Base-by-base conservation (phyloP, 2,113 vertebrate genomes). In the Zosterops hypoxanthus region DNA sequence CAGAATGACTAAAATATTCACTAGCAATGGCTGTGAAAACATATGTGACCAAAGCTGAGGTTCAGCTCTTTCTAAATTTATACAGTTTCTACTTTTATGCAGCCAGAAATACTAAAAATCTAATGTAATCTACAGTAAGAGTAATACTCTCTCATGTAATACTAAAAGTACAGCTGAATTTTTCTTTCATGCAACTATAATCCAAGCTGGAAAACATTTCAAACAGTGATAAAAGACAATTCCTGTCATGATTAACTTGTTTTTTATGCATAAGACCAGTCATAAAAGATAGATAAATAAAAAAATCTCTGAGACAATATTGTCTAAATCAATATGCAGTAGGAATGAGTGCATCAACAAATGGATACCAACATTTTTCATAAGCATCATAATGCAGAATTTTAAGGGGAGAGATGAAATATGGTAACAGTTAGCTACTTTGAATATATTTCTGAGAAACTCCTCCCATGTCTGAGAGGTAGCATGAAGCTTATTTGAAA, bases 371-470 rank as follows among this genome's bases (percentile, higher is more conserved):
- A 15, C 19, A 87, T 86, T 88, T 92, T 85, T 82, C 25, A 49
- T 25, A 72, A 29, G 25, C 23, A 57, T 55, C 4, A 23, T 34
- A 36, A 72, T 61, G 21, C 12, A 90, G 31, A 91, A 80, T 88
- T 94, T 88, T 73, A 92, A 80, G 12, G 21, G 16, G 11, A 65
- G 28, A 53, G 4, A 72, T 86, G 41, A 95, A 86, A 73, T 82
- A 89, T 57, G 11, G 6, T 36, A 64, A 64, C n/a, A 82, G 52
- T 50, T 86, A 72, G 9, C 19, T 34, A 28, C 28, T 82, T 55
- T 72, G 70, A 93, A 90, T 87, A 91, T 79, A 79, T 90, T 94
- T 85, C 90, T 76, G 70, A 80, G 41, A 85, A 92, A 77, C 46
- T 93, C 82, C 85, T 95, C 79, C 90, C n/a, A 70, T 61, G 23